Evolutionary conservation across 2,888 invertebrate species (phyloP), one percentile per base, ranked within the genome.

Genomic region (Lordiphosa fenestrarum): DNA sequence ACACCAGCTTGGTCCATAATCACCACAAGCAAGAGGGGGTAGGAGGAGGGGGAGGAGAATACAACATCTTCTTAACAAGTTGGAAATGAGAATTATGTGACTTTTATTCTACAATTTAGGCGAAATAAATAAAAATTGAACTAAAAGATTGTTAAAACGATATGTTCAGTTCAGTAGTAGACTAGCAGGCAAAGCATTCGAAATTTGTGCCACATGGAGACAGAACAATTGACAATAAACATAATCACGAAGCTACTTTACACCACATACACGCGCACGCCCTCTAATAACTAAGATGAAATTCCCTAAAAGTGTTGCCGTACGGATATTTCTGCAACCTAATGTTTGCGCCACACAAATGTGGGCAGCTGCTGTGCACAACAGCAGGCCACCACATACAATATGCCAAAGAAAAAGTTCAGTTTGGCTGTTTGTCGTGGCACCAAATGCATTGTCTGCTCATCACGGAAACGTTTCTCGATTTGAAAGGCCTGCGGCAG

Each of bases 341-440:
- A 88, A 56, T 83, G 71, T 63, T 80, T 85, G 19, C 86, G 77
- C 67, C 74, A 83, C 37, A 76, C 84, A 64, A 88, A 86, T 6
- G 81, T 85, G 35, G 94, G 94, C 72, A 94, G 88, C 71, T 91
- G 91, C 62, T 92, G 90, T 61, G 93, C 93, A 90, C 93, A 92
- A 85, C 94, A 92, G 89, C 95, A 95, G 53, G 96, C 94, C 62
- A 96, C 91, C 73, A 97, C 94, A 88, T 97, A 98, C 58, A 98
- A 91, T 89, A 97, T 93, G 37, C 97, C 98, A 90, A 98, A 94
- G 89, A 94, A 95, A 84, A 97, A 93, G 90, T 98, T 98, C 39
- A 98, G 90, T 87, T 95, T 94, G 7, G 98, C 98, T 39, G 98
- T 96, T 90, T 95, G 94, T 78, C 95, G 93, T 2, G 98, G 98